phyloP scores from a whole-genome alignment of 2,113 vertebrate species.

The Micromys minutus region DNA sequence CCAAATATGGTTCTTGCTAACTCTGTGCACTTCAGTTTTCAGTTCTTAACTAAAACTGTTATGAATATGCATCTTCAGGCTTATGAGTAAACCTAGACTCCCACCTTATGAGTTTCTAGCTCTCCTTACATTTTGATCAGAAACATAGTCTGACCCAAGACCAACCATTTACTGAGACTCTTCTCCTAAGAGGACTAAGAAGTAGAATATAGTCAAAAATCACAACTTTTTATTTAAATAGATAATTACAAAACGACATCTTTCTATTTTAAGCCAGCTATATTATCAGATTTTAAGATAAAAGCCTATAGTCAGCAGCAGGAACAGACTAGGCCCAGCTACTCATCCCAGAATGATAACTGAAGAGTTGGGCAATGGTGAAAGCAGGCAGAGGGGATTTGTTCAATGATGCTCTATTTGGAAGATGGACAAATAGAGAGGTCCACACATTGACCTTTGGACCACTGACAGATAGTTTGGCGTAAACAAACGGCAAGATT shows the following conservation, averaged over 20 bases:
- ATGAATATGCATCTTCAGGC: conserved; percentile 44
- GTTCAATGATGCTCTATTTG: neutral
- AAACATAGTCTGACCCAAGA: neutral
- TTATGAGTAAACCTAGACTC: neutral
- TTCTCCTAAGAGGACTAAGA: neutral
- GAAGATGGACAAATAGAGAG: neutral
- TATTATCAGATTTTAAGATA: neutral
- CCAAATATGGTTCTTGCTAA: neutral
- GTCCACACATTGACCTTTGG: neutral
- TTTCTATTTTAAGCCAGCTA: conserved; percentile 30
- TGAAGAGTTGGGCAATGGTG: neutral
- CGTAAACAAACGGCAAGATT: neutral
- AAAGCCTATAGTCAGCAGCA: neutral
- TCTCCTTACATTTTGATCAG: neutral
- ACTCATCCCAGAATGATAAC: neutral
- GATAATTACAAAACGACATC: neutral
- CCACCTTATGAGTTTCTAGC: conserved; percentile 18
- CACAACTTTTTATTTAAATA: neutral
- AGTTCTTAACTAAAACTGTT: conserved; percentile 29
- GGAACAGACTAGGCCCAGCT: neutral
- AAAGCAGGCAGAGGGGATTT: neutral
- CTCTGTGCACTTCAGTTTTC: conserved; percentile 14
- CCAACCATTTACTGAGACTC: neutral
- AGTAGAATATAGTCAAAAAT: conserved; percentile 14
- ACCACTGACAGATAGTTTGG: neutral